These are phyloP conservation scores for Hemibagrus guttatus DNA, from an alignment of 2,797 vertebrate genomes.

Conservation along the genomic window DNA sequence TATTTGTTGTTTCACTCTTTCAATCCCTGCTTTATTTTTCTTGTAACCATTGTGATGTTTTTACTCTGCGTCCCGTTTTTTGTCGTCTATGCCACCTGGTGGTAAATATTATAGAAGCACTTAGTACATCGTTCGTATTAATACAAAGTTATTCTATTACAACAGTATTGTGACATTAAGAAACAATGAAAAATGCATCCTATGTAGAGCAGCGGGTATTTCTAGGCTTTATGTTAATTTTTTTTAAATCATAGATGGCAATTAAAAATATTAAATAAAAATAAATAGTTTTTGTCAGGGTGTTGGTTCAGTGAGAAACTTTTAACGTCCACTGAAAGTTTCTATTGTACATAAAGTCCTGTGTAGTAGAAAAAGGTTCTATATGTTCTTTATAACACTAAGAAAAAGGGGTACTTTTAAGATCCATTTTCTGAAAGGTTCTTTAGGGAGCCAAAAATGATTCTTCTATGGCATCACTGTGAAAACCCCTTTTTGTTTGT, in stretches of 20 bases:
- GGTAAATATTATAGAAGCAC: background rate
- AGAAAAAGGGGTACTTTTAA: too few relatives aligned
- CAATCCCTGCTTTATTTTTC: background rate
- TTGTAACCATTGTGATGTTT: background rate
- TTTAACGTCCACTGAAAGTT: too few relatives aligned
- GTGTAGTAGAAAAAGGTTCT: too few relatives aligned
- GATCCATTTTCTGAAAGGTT: too few relatives aligned
- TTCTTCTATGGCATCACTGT: too few relatives aligned
- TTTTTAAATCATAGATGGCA: background rate
- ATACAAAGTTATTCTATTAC: background rate
- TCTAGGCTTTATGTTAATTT: background rate
- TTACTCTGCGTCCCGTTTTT: background rate
- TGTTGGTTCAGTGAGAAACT: too few relatives aligned
- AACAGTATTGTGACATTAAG: background rate
- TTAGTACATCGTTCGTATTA: background rate
- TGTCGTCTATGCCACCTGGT: slow-evolving; percentile 23
- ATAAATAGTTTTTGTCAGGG: too few relatives aligned
- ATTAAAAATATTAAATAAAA: too few relatives aligned
- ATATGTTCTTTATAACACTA: too few relatives aligned
- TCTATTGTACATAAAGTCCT: too few relatives aligned
- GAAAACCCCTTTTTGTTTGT: too few relatives aligned
- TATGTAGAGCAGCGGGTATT: background rate
- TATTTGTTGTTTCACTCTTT: background rate
- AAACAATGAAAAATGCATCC: background rate
- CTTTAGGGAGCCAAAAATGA: too few relatives aligned